Percentiles rank a stretch among this genome's conserved stretches.
Evolutionary conservation across 2,113 vertebrate genomes (phyloP).

Genomic region (Ageneiosus marmoratus): DNA sequence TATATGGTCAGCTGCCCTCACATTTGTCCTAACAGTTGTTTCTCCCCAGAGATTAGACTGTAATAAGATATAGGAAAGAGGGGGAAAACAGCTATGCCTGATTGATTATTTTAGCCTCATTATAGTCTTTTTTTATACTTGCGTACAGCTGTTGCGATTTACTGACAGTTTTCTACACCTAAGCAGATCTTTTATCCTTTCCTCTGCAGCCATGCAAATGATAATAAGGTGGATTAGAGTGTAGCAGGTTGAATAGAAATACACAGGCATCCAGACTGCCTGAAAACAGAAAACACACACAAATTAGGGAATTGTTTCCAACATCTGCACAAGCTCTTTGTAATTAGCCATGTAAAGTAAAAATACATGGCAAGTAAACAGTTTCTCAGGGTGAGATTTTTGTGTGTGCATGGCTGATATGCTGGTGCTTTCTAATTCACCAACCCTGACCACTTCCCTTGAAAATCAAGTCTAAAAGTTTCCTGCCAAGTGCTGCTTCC

Average conservation of each 20-base stretch:
- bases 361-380: not conserved
- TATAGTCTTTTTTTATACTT: conserved; percentile 8
- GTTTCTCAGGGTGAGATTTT: not conserved
- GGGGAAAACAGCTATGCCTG: not conserved
- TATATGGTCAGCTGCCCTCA: conserved; percentile 24
- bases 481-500: conserved; percentile 30
- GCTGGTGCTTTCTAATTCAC: not conserved
- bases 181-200: not conserved
- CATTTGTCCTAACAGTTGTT: conserved; percentile 38
- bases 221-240: not conserved
- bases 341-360: not conserved
- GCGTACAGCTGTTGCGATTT: not conserved
- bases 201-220: not conserved
- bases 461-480: conserved; percentile 15
- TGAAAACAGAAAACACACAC: not conserved
- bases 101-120: conserved; percentile 36
- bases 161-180: not conserved
- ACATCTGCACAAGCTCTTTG: not conserved
- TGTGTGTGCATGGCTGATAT: not conserved
- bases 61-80: conserved; percentile 27
- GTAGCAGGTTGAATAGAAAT: not conserved
- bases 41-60: conserved; percentile 30
- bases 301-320: conserved; percentile 3
- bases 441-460: not conserved
- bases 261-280: not conserved